phyloP scores from a whole-genome alignment of 2,113 vertebrate species.

The Oryzias woworae region DNA sequence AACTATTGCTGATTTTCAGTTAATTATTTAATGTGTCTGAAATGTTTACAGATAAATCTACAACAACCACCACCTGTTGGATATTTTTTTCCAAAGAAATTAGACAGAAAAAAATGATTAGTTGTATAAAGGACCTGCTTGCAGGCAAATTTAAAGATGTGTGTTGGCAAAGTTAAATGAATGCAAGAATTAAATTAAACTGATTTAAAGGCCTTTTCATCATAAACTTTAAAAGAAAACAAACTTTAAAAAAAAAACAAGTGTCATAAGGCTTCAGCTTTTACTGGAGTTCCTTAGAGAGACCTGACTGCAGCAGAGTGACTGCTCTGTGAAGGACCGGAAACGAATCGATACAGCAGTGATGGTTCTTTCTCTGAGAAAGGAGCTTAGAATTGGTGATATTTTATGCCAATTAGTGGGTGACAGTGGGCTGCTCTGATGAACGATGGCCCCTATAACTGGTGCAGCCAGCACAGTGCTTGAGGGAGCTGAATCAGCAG shows the following conservation, averaged over 20 bases:
- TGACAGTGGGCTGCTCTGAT: constrained; percentile 73
- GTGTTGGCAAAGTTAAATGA: neutral
- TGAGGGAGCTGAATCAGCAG: constrained; percentile 73
- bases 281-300: constrained; percentile 7
- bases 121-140: no score
- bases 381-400: constrained; percentile 74
- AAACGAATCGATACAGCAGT: constrained; percentile 58
- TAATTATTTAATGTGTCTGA: no score
- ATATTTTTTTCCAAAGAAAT: no score
- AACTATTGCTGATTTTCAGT: no score
- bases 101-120: no score
- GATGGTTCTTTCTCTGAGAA: constrained; percentile 65
- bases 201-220: neutral
- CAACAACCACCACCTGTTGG: no score
- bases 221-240: neutral
- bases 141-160: no score
- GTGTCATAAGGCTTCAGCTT: constrained; percentile 14
- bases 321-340: constrained; percentile 41
- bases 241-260: neutral
- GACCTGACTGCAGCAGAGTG: constrained; percentile 1
- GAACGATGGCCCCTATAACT: constrained; percentile 73
- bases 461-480: constrained; percentile 64
- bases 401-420: constrained; percentile 82
- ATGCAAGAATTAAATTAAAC: constrained; percentile 1
- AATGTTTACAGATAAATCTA: no score